These are phyloP conservation scores for Lithophane semibrunnea DNA, from an alignment of 2,888 invertebrate species.

Conservation along the genomic window DNA sequence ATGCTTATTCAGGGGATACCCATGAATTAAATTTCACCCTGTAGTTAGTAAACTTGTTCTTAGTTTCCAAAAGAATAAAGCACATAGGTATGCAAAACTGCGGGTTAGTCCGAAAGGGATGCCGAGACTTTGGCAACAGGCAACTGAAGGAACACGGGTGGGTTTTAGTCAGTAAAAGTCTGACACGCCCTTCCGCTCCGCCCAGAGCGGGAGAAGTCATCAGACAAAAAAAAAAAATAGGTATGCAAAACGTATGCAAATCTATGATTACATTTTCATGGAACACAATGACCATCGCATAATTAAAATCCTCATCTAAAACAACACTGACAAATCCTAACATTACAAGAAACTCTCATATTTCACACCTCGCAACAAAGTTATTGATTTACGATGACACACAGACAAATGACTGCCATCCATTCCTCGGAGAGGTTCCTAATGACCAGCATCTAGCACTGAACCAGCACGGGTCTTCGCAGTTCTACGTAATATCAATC, in stretches of 20 bases:
- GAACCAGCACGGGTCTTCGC: conserved; percentile 27
- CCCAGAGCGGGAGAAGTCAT: too few relatives aligned
- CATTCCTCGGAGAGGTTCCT: conserved; percentile 24
- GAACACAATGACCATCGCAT: neutral
- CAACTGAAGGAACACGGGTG: too few relatives aligned
- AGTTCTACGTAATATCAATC: conserved; percentile 64
- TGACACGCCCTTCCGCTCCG: too few relatives aligned
- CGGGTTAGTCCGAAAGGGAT: too few relatives aligned
- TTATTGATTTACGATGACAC: conserved; percentile 54
- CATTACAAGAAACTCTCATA: conserved; percentile 11
- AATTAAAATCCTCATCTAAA: neutral
- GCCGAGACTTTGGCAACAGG: too few relatives aligned
- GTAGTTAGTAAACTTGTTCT: neutral
- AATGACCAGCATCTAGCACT: conserved; percentile 43
- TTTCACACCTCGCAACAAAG: conserved; percentile 26
- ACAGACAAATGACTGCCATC: conserved; percentile 47
- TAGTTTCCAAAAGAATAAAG: neutral
- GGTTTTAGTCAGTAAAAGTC: too few relatives aligned
- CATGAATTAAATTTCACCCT: too few relatives aligned
- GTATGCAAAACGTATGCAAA: neutral
- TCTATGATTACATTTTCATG: neutral
- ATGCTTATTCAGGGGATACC: too few relatives aligned
- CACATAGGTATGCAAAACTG: neutral
- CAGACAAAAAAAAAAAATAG: too few relatives aligned
- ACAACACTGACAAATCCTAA: conserved; percentile 8